phyloP scores from a whole-genome alignment of 1,140 invertebrate species.

The Pseudobourletiella spinata region DNA sequence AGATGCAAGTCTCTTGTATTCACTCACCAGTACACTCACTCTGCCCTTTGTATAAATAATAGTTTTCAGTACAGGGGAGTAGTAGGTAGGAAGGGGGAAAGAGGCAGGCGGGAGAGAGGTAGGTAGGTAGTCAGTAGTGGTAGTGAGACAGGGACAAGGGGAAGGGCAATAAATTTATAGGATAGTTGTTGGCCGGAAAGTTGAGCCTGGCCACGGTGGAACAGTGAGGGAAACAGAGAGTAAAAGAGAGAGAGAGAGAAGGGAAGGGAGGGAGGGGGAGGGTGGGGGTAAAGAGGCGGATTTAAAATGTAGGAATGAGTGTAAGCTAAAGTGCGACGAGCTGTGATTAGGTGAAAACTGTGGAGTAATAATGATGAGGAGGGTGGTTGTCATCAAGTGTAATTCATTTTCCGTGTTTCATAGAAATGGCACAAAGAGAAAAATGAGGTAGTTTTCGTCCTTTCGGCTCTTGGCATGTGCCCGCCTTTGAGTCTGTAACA shows the following conservation, averaged over 20 bases:
- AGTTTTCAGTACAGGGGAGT: too few relatives aligned
- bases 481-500: not conserved
- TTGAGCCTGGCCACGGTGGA: too few relatives aligned
- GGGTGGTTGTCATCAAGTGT: slow-evolving; percentile 23
- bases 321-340: not conserved
- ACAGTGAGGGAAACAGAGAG: not conserved
- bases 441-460: slow-evolving; percentile 21
- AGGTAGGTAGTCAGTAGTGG: not conserved
- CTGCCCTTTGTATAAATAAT: too few relatives aligned
- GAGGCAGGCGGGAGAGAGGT: not conserved
- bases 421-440: slow-evolving; percentile 19
- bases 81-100: too few relatives aligned
- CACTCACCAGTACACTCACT: too few relatives aligned
- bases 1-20: too few relatives aligned
- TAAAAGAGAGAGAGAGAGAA: too few relatives aligned
- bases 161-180: not conserved
- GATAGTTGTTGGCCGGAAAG: not conserved
- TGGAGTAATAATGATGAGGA: slow-evolving; percentile 27
- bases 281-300: too few relatives aligned
- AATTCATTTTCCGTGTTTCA: slow-evolving; percentile 35
- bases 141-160: not conserved
- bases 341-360: slow-evolving; percentile 22
- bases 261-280: too few relatives aligned
- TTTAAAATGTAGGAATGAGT: slow-evolving; percentile 8
- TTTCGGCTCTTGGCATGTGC: slow-evolving; percentile 1